Percentiles rank a stretch among this genome's conserved stretches.
phyloP scores from a whole-genome alignment of 2,797 vertebrate genomes.

The Falco concolor region DNA sequence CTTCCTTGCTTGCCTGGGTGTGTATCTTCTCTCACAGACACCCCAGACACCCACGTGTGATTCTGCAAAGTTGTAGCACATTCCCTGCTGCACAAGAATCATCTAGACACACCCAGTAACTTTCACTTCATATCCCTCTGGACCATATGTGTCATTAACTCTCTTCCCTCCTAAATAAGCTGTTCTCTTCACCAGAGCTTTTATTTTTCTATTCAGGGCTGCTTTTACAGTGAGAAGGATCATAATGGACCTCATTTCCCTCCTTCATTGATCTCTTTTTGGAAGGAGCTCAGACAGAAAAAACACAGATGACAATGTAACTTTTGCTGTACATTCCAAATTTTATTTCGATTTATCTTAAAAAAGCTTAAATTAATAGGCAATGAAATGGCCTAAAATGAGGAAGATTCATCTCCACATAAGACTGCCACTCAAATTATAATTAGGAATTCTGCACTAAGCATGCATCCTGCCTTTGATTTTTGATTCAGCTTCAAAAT shows the following conservation, averaged over 20 bases:
- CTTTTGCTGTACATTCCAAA: background rate
- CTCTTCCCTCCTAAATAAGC: background rate
- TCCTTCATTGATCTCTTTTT: background rate
- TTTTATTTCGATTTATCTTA: background rate
- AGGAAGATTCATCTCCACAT: background rate
- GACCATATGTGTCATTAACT: background rate
- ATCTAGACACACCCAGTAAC: background rate
- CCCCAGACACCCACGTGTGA: fast-evolving
- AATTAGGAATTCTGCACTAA: background rate
- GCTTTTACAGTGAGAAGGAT: background rate
- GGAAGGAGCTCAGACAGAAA: background rate
- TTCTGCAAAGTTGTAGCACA: background rate
- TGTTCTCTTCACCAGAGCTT: background rate
- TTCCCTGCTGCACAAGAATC: background rate
- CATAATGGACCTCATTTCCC: fast-evolving
- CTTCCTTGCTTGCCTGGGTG: background rate
- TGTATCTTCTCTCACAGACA: background rate
- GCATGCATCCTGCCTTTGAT: background rate
- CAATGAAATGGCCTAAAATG: background rate
- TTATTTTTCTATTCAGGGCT: background rate
- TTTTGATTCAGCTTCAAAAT: background rate
- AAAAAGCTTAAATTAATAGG: background rate
- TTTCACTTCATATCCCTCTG: background rate
- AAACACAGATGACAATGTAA: background rate
- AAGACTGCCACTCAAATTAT: background rate